phyloP scores from a whole-genome alignment of 2,797 vertebrate genomes.

The Trachops cirrhosus region DNA sequence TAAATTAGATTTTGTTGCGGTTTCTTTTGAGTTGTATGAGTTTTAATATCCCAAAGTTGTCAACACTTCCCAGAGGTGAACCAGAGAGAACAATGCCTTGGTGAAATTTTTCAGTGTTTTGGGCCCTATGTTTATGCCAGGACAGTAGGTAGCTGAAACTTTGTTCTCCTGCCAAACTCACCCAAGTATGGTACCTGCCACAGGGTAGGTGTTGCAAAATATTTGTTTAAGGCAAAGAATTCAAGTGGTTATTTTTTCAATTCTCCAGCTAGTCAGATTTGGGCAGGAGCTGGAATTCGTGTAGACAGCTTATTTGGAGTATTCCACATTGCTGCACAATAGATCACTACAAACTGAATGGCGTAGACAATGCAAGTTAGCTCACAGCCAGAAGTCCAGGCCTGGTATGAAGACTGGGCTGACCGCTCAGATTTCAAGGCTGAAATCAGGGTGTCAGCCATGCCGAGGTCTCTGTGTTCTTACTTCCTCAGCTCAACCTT shows the following conservation, averaged over 20 bases:
- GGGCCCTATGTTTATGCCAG: not conserved
- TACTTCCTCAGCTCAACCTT: not conserved
- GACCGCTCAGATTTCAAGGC: no score
- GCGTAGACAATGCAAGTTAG: not conserved
- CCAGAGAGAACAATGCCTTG: not conserved
- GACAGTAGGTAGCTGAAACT: not conserved
- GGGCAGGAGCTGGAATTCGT: not conserved
- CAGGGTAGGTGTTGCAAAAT: not conserved
- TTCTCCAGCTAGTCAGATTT: not conserved
- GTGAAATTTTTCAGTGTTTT: not conserved
- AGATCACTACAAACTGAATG: no score
- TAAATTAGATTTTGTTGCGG: not conserved
- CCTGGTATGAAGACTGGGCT: no score
- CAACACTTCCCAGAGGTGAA: not conserved
- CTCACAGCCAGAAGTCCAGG: not conserved
- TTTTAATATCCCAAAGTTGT: not conserved
- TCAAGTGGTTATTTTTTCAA: not conserved
- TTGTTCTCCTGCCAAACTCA: not conserved
- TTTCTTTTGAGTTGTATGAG: not conserved
- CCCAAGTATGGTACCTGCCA: not conserved
- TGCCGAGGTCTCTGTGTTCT: not conserved
- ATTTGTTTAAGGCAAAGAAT: no score
- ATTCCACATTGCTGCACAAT: not conserved
- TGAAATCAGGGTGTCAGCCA: not conserved
- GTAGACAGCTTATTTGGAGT: not conserved